Base-by-base conservation (phyloP, 1,140 invertebrate species). In the Drosophila serrata region DNA sequence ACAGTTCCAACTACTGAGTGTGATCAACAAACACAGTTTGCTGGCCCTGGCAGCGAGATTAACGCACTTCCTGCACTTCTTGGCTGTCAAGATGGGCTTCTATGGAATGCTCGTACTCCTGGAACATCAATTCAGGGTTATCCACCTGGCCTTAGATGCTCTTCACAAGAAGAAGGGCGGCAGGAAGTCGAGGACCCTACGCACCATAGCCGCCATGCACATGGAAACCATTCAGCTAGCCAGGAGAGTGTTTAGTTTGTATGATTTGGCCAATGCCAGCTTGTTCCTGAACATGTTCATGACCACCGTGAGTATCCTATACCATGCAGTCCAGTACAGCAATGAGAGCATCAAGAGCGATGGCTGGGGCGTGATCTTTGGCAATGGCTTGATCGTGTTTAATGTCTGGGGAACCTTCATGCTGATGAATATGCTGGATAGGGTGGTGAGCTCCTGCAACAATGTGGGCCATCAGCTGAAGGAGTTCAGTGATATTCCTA, bases 321-420 rank as follows among this genome's bases (percentile, higher is more conserved):
- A 88, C 24, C 85, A 88, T 24, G 84, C 85, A 2, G 77, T 88
- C 1, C 84, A 90, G 31, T 90, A 37, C 37, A 35, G 42, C n/a
- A 85, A 90, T 19, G 5, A 59, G 0, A 43, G 49, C 2, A 90
- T 90, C 6, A 35, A 75, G 24, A 61, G 68, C 4, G 27, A 61
- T 24, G 19, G 8, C 5, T 53, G 43, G 60, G 68, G 63, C 6
- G 3, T 29, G 0, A 0, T 68, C 0, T 39, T 78, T 27, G 84
- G 85, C 6, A 56, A 78, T 4, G 51, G 45, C 1, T 51, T 88
- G 11, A 29, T 88, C 1, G 0, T 58, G 0, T 63, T 49, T 17
- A 80, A 68, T 22, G 1, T 43, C 6, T 69, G 42, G 22, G 58
- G 43, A 0, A 51, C 61, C 2, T 6, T 68, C 5, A 13, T 72